Conservation (phyloP, 2,797 vertebrate genomes). For the Eidolon dupreanum region DNA sequence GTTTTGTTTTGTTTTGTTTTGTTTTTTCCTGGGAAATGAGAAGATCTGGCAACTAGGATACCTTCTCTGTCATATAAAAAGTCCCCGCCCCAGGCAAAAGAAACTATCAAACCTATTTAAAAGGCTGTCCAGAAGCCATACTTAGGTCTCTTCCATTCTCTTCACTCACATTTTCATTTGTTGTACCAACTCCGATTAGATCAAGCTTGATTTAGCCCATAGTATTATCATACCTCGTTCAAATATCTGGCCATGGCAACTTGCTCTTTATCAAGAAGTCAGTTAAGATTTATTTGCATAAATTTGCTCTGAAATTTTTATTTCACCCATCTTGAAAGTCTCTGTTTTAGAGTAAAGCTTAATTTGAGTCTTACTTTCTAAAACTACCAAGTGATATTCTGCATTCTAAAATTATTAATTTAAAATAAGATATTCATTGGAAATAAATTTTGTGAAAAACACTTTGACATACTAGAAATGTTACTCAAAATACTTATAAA, state of each 20-base stretch:
- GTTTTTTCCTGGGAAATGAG: not conserved
- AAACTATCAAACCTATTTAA: not conserved
- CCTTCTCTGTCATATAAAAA: not conserved
- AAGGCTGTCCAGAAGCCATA: not conserved
- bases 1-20: too few species aligned
- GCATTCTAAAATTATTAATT: not conserved
- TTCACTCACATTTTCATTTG: not conserved
- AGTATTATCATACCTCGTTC: not conserved
- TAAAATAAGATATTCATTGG: slow-evolving; percentile 31
- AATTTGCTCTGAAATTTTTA: slow-evolving; percentile 8
- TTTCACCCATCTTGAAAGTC: not conserved
- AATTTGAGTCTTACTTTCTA: slow-evolving; percentile 45
- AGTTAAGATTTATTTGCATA: slow-evolving; percentile 9
- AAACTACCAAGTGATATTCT: slow-evolving; percentile 21
- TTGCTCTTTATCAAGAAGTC: not conserved
- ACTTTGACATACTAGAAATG: not conserved
- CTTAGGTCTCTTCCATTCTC: not conserved
- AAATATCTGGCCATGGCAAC: not conserved
- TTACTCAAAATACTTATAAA: slow-evolving; percentile 30
- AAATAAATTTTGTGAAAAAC: slow-evolving; percentile 6
- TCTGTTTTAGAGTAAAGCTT: slow-evolving; percentile 1
- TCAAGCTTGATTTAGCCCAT: not conserved
- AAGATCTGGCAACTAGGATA: too few species aligned
- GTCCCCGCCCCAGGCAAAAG: not conserved
- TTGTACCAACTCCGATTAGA: not conserved